Evolutionary conservation across 2,888 invertebrate genomes (phyloP).

Genomic region (Leucophenga montana): DNA sequence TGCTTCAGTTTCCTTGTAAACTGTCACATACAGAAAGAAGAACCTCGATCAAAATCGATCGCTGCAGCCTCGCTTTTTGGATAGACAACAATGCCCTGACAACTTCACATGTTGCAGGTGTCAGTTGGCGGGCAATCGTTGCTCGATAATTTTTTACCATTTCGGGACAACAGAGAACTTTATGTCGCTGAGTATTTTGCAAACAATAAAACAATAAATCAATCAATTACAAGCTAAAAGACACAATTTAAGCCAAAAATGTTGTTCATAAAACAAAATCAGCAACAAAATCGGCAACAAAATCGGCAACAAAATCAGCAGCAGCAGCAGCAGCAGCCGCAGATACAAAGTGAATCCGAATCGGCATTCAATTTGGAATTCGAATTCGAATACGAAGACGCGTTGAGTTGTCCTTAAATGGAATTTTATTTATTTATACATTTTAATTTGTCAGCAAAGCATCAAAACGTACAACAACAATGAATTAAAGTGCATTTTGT

Average conservation of each 20-base stretch:
- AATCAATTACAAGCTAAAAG: constrained; percentile 60
- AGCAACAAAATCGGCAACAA: neutral
- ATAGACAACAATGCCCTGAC: neutral
- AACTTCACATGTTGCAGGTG: neutral
- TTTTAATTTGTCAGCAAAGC: constrained; percentile 30
- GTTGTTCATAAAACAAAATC: constrained; percentile 4
- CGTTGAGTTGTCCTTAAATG: constrained; percentile 26
- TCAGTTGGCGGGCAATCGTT: neutral
- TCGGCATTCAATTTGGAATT: neutral
- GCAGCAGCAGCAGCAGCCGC: neutral
- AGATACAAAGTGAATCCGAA: neutral
- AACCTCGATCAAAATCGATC: too few species aligned
- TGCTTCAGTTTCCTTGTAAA: too few species aligned
- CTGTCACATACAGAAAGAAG: too few species aligned
- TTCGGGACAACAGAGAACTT: constrained; percentile 40
- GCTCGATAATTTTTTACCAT: constrained; percentile 16
- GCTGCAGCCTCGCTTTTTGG: neutral
- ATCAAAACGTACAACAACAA: constrained; percentile 12
- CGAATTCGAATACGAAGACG: neutral
- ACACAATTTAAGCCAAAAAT: constrained; percentile 16
- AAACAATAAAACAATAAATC: constrained; percentile 66
- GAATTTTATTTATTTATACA: constrained; percentile 31
- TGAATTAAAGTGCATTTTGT: neutral
- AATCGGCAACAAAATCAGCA: neutral
- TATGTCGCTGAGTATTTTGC: constrained; percentile 51